Conservation (phyloP, 1,140 invertebrate species). For the Globodera ellingtonae region DNA sequence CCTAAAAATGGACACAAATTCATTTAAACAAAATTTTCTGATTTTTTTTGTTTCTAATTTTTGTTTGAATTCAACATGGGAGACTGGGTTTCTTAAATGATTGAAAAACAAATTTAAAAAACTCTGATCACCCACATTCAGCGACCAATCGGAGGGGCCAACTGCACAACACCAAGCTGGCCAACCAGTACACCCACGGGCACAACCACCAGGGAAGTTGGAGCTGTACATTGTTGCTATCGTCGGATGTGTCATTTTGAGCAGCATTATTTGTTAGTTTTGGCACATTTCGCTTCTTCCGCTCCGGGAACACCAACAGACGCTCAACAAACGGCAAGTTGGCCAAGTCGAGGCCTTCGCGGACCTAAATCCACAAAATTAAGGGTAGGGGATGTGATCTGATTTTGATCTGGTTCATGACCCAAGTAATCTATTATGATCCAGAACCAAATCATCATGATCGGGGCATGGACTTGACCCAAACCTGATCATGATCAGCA, state of each 20-base stretch:
- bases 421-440: too few relatives aligned
- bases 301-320: conserved; percentile 73
- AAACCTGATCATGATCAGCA: too few relatives aligned
- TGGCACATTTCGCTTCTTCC: not conserved
- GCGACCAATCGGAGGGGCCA: conserved; percentile 70
- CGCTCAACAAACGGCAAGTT: conserved; percentile 74
- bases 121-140: too few relatives aligned
- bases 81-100: too few relatives aligned
- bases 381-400: too few relatives aligned
- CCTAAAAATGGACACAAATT: not conserved
- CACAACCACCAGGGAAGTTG: conserved; percentile 70
- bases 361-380: conserved; percentile 42
- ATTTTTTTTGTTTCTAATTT: too few relatives aligned
- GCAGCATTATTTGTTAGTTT: conserved; percentile 1
- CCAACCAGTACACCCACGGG: conserved; percentile 74
- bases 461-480: too few relatives aligned
- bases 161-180: conserved; percentile 77
- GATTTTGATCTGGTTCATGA: too few relatives aligned
- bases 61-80: too few relatives aligned
- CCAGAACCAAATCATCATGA: too few relatives aligned
- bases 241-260: not conserved
- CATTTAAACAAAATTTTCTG: not conserved
- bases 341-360: conserved; percentile 78
- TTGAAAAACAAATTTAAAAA: too few relatives aligned
- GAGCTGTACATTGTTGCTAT: conserved; percentile 65